Evolutionary conservation across 2,113 vertebrate species (phyloP).

Genomic region (Barnardius zonarius): DNA sequence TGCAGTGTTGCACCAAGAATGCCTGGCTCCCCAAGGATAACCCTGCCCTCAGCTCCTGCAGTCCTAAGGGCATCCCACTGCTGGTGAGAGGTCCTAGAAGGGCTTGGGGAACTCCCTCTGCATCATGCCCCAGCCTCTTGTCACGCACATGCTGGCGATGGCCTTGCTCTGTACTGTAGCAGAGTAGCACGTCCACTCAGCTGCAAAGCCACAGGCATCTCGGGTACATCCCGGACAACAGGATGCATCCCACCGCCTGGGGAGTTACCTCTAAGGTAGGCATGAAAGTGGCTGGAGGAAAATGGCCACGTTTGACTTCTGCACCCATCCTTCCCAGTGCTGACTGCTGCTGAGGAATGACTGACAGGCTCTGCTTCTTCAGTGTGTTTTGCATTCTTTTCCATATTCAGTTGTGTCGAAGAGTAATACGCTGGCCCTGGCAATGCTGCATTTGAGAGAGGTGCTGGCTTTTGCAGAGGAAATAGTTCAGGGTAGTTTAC

Average conservation of each 20-base stretch:
- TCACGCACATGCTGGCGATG: rapidly evolving
- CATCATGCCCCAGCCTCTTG: not conserved
- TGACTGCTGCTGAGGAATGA: not conserved
- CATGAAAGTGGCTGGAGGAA: not conserved
- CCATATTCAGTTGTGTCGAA: slow-evolving; percentile 38
- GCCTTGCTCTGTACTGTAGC: too few species aligned
- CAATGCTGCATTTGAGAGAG: not conserved
- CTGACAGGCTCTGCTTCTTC: not conserved
- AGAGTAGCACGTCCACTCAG: rapidly evolving
- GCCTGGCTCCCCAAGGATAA: not conserved
- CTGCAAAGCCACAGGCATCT: not conserved
- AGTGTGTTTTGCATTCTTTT: slow-evolving; percentile 8
- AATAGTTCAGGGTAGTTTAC: slow-evolving; percentile 27
- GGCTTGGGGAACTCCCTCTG: not conserved
- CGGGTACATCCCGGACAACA: not conserved
- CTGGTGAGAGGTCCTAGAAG: not conserved
- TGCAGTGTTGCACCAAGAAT: not conserved
- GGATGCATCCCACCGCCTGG: not conserved
- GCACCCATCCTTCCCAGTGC: not conserved
- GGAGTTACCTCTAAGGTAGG: not conserved
- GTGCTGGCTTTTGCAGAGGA: not conserved
- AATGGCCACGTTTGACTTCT: not conserved
- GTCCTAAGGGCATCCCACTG: not conserved
- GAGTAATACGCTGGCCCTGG: not conserved
- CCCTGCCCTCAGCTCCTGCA: not conserved